Evolutionary conservation across 1,140 invertebrate genomes (phyloP).

Genomic region (Drosophila ambigua): DNA sequence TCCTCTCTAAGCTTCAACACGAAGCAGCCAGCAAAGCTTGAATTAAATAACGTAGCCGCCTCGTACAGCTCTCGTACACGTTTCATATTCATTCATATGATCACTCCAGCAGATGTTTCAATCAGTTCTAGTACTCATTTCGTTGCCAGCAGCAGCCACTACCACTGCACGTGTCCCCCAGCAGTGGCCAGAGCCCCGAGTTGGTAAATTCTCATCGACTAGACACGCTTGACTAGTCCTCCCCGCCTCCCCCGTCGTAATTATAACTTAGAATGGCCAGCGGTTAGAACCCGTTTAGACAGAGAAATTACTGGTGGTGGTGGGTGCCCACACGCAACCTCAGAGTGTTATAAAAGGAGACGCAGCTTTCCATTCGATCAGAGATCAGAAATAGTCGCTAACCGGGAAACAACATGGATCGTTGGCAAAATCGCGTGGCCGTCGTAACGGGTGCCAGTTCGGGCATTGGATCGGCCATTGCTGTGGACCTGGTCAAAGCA

Average conservation of each 20-base stretch:
- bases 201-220: constrained; percentile 11
- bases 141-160: too few species aligned
- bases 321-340: not conserved
- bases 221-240: constrained; percentile 14
- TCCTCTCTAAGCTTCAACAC: too few species aligned
- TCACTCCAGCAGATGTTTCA: too few species aligned
- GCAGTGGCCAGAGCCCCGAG: not conserved
- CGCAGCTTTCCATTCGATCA: too few species aligned
- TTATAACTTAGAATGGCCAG: too few species aligned
- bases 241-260: constrained; percentile 3
- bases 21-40: too few species aligned
- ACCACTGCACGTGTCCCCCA: too few species aligned
- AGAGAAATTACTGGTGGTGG: not conserved
- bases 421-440: constrained; percentile 87
- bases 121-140: too few species aligned
- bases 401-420: constrained; percentile 85
- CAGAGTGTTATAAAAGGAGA: constrained; percentile 36
- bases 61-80: too few species aligned
- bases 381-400: not conserved
- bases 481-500: constrained; percentile 85
- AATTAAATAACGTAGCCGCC: too few species aligned
- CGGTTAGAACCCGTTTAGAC: constrained; percentile 15
- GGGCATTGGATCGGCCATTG: constrained; percentile 88
- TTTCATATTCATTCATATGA: too few species aligned
- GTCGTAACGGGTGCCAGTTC: constrained; percentile 90